These are phyloP conservation scores for Cheilosia vernalis DNA, from an alignment of 2,888 invertebrate species.

Conservation along the genomic window DNA sequence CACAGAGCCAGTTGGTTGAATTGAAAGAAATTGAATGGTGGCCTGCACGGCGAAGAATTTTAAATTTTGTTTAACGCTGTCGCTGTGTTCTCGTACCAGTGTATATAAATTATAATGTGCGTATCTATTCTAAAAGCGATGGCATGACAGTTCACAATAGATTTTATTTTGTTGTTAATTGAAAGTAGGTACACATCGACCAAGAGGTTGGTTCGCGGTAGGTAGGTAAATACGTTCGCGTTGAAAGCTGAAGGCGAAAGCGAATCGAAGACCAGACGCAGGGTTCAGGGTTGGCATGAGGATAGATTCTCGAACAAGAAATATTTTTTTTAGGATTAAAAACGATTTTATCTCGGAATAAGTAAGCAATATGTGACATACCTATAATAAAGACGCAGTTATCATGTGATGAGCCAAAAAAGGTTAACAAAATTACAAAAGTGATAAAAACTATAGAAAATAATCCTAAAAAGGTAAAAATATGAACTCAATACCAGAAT, in stretches of 20 bases:
- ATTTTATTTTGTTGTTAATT: conserved; percentile 9
- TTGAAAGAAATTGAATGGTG: conserved; percentile 1
- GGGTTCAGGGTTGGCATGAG: background rate
- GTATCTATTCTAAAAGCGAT: conserved; percentile 1
- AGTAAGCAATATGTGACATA: too few relatives aligned
- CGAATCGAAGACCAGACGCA: background rate
- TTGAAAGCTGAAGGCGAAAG: background rate
- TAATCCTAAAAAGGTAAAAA: too few relatives aligned
- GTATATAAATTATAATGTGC: conserved; percentile 12
- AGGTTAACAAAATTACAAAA: too few relatives aligned
- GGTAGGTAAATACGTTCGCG: too few relatives aligned
- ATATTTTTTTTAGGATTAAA: too few relatives aligned
- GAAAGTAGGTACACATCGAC: background rate
- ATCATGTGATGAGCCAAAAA: too few relatives aligned
- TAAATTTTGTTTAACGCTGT: conserved; percentile 26
- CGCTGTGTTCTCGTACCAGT: background rate
- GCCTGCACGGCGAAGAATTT: conserved; percentile 52
- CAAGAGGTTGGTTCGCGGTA: background rate
- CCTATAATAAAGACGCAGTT: too few relatives aligned
- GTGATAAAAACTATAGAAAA: too few relatives aligned
- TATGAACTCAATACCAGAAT: too few relatives aligned
- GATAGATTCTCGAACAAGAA: background rate
- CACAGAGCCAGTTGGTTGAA: background rate
- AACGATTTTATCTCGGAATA: too few relatives aligned
- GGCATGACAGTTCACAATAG: conserved; percentile 61